phyloP scores from a whole-genome alignment of 2,888 invertebrate species.

The Aplocera efformata region DNA sequence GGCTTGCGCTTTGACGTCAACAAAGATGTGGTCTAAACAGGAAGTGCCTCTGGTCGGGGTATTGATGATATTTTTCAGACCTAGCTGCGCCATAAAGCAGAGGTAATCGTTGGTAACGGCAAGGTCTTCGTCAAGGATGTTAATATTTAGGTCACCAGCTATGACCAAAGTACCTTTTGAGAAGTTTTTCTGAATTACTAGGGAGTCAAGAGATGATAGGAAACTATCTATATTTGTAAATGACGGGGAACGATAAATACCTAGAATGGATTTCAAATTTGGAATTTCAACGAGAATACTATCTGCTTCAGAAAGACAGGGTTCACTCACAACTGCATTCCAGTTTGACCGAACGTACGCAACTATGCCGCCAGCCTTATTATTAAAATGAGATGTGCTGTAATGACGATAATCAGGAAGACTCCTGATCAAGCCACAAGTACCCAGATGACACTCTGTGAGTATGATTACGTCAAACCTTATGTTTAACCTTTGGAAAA shows the following conservation, averaged over 20 bases:
- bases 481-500: not conserved
- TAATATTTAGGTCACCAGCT: not conserved
- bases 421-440: not conserved
- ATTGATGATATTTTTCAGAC: not conserved
- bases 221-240: not conserved
- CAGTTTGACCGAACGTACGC: not conserved
- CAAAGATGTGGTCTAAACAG: slow-evolving; percentile 1
- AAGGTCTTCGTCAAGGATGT: not conserved
- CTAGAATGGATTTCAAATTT: not conserved
- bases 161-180: not conserved
- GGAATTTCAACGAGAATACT: not conserved
- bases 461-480: not conserved
- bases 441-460: slow-evolving; percentile 1
- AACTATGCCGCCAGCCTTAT: not conserved
- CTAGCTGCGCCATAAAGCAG: too few species aligned
- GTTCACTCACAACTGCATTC: not conserved
- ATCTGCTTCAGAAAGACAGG: not conserved
- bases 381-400: not conserved
- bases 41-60: not conserved
- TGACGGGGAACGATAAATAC: not conserved
- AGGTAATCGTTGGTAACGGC: too few species aligned
- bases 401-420: not conserved
- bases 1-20: not conserved
- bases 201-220: not conserved
- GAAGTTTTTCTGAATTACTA: not conserved